phyloP scores from a whole-genome alignment of 2,888 invertebrate genomes.

The Tipula confusa region DNA sequence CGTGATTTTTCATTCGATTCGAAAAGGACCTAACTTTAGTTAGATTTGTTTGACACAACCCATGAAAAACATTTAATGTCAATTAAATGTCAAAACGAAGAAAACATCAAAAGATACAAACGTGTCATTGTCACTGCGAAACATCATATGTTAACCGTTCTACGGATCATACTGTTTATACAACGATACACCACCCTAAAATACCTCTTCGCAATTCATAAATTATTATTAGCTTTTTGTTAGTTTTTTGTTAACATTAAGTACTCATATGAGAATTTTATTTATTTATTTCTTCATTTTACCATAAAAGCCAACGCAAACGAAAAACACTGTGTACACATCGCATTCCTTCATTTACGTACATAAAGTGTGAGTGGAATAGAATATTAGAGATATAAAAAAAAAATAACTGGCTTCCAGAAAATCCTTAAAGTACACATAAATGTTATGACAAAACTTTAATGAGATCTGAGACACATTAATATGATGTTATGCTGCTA shows the following conservation, averaged over 20 bases:
- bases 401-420: background rate
- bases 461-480: slow-evolving; percentile 25
- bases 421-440: slow-evolving; percentile 8
- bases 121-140: no score
- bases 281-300: slow-evolving; percentile 20
- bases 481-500: background rate
- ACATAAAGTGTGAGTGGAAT: background rate
- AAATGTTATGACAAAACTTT: slow-evolving; percentile 12
- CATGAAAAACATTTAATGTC: no score
- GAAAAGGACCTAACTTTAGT: no score
- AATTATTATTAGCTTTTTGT: slow-evolving; percentile 9
- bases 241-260: background rate
- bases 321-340: background rate
- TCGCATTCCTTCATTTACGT: background rate
- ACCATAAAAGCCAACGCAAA: background rate
- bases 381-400: background rate
- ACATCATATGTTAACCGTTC: no score
- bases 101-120: no score
- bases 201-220: slow-evolving; percentile 12
- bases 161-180: no score
- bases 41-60: no score
- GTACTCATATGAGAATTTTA: background rate
- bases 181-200: background rate
- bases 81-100: no score
- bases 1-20: no score